These are phyloP conservation scores for Florisuga fusca DNA, from an alignment of 2,797 vertebrate genomes.

Conservation along the genomic window DNA sequence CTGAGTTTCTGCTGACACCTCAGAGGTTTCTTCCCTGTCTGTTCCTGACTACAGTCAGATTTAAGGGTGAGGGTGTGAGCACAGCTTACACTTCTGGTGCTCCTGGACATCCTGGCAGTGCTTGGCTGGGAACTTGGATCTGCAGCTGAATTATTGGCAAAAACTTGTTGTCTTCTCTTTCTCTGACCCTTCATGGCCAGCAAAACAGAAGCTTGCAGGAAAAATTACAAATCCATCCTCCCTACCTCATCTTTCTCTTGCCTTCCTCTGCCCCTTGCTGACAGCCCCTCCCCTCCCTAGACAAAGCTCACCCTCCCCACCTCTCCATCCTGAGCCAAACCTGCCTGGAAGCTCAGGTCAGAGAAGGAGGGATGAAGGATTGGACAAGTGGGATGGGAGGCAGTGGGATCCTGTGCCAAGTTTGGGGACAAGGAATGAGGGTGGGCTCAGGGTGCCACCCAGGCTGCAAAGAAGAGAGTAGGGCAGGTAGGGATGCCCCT, in stretches of 20 bases:
- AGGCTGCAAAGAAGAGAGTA: neutral
- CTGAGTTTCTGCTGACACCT: neutral
- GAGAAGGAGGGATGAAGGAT: neutral
- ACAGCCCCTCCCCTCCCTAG: neutral
- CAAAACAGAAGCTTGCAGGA: neutral
- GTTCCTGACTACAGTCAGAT: neutral
- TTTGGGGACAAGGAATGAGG: neutral
- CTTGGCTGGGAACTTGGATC: neutral
- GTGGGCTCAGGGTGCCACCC: accelerated
- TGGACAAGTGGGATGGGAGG: neutral
- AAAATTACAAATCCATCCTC: neutral
- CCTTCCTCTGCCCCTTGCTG: neutral
- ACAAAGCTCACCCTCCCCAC: neutral
- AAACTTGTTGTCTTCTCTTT: neutral
- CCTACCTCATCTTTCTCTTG: neutral
- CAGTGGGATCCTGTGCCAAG: accelerated
- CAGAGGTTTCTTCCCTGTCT: neutral
- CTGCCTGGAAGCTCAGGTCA: neutral
- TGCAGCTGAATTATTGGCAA: neutral
- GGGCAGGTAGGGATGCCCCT: neutral
- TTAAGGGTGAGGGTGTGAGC: neutral
- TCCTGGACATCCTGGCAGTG: neutral
- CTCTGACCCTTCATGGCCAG: neutral
- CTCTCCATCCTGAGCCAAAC: neutral
- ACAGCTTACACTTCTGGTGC: neutral